A percentile compares a stretch with the other conserved stretches of the same genome.
Evolutionary conservation across 2,888 invertebrate species (phyloP).

Genomic region (Hecatera dysodea): DNA sequence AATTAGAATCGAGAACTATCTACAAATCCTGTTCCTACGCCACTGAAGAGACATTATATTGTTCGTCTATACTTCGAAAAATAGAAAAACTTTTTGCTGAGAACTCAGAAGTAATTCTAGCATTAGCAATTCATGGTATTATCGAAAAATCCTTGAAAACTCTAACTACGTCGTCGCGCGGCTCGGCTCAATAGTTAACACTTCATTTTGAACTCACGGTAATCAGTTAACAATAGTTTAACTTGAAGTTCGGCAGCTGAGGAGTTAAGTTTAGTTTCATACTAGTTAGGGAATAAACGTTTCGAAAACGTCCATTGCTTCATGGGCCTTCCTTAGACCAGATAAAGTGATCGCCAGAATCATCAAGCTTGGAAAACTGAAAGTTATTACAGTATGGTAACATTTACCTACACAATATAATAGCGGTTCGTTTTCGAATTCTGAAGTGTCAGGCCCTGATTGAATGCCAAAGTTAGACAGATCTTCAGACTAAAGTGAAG

Average conservation of each 20-base stretch:
- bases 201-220: slow-evolving; percentile 57
- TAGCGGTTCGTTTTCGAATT: too few relatives aligned
- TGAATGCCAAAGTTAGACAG: too few relatives aligned
- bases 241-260: slow-evolving; percentile 34
- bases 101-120: slow-evolving; percentile 24
- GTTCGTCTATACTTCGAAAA: slow-evolving; percentile 5
- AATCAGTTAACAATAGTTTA: slow-evolving; percentile 46
- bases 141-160: slow-evolving; percentile 59
- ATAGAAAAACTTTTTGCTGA: slow-evolving; percentile 31
- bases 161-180: neutral
- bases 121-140: slow-evolving; percentile 56
- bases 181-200: slow-evolving; percentile 38
- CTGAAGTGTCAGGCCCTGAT: too few relatives aligned
- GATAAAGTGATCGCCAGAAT: neutral
- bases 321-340: neutral
- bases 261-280: slow-evolving; percentile 41
- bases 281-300: neutral
- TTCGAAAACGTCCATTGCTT: slow-evolving; percentile 12
- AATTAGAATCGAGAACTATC: slow-evolving; percentile 16
- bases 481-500: too few relatives aligned
- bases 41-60: slow-evolving; percentile 12
- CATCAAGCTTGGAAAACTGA: slow-evolving; percentile 5
- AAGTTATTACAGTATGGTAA: neutral
- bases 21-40: slow-evolving; percentile 22
- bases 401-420: neutral